Evolutionary conservation across 2,888 invertebrate species (phyloP).

Genomic region (Gnatocerus cornutus): DNA sequence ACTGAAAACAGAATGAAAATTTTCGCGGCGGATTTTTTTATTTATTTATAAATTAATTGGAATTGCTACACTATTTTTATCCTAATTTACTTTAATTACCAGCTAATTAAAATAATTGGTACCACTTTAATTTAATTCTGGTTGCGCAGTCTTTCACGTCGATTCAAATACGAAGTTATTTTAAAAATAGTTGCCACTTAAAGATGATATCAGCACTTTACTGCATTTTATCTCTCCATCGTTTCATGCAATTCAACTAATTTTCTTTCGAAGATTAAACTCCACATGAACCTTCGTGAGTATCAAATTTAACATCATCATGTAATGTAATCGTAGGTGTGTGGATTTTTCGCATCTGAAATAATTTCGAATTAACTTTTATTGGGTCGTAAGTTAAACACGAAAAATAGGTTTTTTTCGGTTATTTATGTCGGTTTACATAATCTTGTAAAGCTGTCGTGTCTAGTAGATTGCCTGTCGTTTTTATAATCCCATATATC

Average conservation of each 20-base stretch:
- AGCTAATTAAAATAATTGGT: no score
- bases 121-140: no score
- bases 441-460: conserved; percentile 26
- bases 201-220: conserved; percentile 23
- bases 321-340: background rate
- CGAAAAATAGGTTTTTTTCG: conserved; percentile 6
- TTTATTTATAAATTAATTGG: background rate
- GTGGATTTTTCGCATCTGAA: conserved; percentile 1
- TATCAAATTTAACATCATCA: conserved; percentile 23
- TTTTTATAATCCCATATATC: conserved; percentile 18
- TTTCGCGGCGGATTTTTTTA: background rate
- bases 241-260: conserved; percentile 26
- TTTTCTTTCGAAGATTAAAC: conserved; percentile 19
- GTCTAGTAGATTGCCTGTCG: conserved; percentile 25
- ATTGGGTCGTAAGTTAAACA: background rate
- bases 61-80: no score
- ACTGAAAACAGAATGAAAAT: conserved; percentile 16
- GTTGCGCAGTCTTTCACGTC: no score
- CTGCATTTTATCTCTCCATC: conserved; percentile 30
- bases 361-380: conserved; percentile 9
- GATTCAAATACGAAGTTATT: no score
- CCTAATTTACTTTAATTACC: no score
- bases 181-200: conserved; percentile 22
- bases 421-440: conserved; percentile 13
- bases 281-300: conserved; percentile 23